Base-by-base conservation (phyloP, 2,797 vertebrate species). In the Danio kyathit region DNA sequence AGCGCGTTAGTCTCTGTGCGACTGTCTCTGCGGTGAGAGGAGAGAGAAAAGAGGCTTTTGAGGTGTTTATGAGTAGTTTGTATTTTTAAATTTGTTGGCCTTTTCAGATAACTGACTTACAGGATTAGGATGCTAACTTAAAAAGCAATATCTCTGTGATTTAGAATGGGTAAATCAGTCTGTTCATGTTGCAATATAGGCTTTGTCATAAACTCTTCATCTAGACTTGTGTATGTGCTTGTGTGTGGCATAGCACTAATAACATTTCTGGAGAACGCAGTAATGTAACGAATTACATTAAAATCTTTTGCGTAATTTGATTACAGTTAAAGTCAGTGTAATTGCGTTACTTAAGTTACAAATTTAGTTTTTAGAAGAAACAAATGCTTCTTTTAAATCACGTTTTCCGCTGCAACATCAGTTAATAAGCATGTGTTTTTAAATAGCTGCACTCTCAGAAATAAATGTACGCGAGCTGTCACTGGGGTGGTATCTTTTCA, bases 1-100 rank as follows among this genome's bases (percentile, higher is more conserved):
- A 91, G 91, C 84, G 90, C 91, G 90, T 95, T 95, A 95, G 86
- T 86, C 52, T 78, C 65, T 83, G 77, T 82, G 52, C 56, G 29
- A 3, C 29, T 29, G 29, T 29, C 29, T 29, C 29, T 29, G 29
- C 29, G 29, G 29, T 16, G 56, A 67, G 70, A 64, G n/a, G 64
- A 81, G 85, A 66, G 38, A 60, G 51, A 79, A 74, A 69, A 40
- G 13, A 4, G 43, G n/a, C 29, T 43, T 38, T 76, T 65, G 44
- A 13, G 14, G 3, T 64, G 59, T 54, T 76, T 65, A 56, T 40
- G 64, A 75, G 14, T 43, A 21, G 44, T 60, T 69, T 51, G 0
- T 41, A 46, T 66, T 57, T 69, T 14, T 2, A 63, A 71, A 64
- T 40, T 40, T 70, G 92, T 92, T 93, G 85, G 87, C 89, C 92